Percentiles rank a stretch among this genome's conserved stretches.
Conservation (phyloP, 2,888 invertebrate species). For the Seira sanloemensis region DNA sequence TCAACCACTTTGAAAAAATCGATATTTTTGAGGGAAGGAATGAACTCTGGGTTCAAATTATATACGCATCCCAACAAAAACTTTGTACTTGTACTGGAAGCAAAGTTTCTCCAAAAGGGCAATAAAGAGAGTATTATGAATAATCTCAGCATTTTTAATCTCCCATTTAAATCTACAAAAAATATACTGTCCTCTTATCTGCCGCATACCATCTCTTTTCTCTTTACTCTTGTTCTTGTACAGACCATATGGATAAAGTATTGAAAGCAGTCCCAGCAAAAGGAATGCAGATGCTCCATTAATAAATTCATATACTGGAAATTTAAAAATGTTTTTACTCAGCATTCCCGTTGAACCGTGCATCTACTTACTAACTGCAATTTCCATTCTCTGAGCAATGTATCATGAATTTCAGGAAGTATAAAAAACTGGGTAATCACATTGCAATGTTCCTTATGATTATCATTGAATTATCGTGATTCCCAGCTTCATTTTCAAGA, state of each 20-base stretch:
- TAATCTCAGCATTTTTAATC: conserved; percentile 57
- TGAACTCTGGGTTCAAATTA: too few relatives aligned
- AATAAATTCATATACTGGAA: conserved; percentile 15
- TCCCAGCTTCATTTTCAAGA: neutral
- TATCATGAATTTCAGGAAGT: conserved; percentile 26
- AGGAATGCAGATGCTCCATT: conserved; percentile 40
- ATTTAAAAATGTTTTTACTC: conserved; percentile 31
- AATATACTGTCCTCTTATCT: conserved; percentile 33
- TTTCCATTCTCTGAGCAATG: neutral
- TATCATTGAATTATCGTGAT: conserved; percentile 45
- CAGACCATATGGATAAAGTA: conserved; percentile 4
- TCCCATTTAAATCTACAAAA: conserved; percentile 37
- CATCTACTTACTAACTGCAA: too few relatives aligned
- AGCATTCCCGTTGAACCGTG: conserved; percentile 5
- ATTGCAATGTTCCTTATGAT: conserved; percentile 16
- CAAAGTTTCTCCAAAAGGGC: too few relatives aligned
- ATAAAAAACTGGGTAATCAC: conserved; percentile 20
- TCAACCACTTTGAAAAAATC: neutral
- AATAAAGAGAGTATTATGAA: too few relatives aligned
- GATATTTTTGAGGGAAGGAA: too few relatives aligned
- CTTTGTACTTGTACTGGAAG: too few relatives aligned
- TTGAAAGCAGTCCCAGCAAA: conserved; percentile 42
- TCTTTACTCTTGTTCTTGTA: neutral
- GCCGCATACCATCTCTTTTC: neutral
- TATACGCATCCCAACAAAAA: too few relatives aligned